phyloP scores from a whole-genome alignment of 2,113 vertebrate genomes.

The Enhydra lutris region DNA sequence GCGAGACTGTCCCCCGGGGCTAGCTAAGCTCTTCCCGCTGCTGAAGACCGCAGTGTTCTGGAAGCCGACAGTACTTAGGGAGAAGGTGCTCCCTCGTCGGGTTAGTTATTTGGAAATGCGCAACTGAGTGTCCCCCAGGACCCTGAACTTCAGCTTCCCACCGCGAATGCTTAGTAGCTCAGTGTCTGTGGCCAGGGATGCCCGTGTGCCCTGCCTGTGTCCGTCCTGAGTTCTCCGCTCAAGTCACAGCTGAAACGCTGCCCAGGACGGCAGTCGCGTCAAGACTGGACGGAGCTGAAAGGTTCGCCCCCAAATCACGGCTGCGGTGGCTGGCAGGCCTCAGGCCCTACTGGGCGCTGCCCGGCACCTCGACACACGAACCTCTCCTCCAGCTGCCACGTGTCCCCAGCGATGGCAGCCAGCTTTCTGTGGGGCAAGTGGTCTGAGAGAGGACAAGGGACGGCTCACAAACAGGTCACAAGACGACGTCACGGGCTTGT shows the following conservation, averaged over 20 bases:
- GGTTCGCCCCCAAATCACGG: not conserved
- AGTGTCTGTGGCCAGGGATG: not conserved
- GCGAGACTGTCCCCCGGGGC: not conserved
- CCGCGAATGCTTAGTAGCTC: too few species aligned
- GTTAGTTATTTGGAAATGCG: not conserved
- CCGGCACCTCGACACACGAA: not conserved
- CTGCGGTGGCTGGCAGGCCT: not conserved
- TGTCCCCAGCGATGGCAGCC: not conserved
- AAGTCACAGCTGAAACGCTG: not conserved
- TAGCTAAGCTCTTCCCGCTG: not conserved
- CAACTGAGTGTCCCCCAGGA: not conserved
- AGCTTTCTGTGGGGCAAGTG: not conserved
- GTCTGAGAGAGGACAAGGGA: not conserved
- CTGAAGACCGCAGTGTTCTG: too few species aligned
- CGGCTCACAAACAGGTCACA: too few species aligned
- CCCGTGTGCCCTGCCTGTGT: not conserved
- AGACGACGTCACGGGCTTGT: not conserved
- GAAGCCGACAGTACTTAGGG: too few species aligned
- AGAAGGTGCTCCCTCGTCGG: not conserved
- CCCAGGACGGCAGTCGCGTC: not conserved
- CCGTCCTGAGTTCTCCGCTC: not conserved
- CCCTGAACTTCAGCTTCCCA: not conserved
- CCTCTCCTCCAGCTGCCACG: not conserved
- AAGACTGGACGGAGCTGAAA: not conserved
- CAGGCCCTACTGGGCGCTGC: not conserved